Conservation (phyloP, 2,888 invertebrate genomes). For the Sinentomon sp. region DNA sequence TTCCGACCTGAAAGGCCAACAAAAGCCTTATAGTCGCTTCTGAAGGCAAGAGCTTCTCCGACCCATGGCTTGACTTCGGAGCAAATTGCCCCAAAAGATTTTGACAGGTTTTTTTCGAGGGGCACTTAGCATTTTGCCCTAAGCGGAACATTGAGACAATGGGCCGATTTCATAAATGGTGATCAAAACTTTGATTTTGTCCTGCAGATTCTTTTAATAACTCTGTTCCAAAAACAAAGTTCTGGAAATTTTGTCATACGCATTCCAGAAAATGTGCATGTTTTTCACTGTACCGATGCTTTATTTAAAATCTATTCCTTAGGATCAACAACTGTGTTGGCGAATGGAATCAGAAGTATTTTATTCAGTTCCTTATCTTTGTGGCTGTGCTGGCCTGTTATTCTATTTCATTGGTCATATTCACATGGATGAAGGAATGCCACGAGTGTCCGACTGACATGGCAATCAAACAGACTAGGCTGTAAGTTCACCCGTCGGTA, state of each 20-base stretch:
- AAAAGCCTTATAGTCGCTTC: no score
- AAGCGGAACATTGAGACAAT: no score
- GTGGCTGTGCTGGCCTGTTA: constrained; percentile 37
- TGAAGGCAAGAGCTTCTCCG: no score
- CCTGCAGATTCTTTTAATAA: background rate
- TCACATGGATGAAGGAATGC: constrained; percentile 42
- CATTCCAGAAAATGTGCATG: constrained; percentile 3
- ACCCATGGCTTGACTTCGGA: no score
- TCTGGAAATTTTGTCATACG: background rate
- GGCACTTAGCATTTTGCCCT: no score
- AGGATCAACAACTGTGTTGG: constrained; percentile 81
- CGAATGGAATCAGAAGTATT: constrained; percentile 71
- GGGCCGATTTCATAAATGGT: constrained; percentile 1
- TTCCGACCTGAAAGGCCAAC: no score
- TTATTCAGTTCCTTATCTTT: constrained; percentile 59
- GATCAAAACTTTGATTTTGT: constrained; percentile 2
- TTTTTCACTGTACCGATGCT: constrained; percentile 5
- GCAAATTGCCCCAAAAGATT: no score
- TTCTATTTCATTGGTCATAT: constrained; percentile 36
- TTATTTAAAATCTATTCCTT: constrained; percentile 12
- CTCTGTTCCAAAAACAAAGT: background rate
- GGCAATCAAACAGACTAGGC: constrained; percentile 37
- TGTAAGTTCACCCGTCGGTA: no score
- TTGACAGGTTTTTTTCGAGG: no score
- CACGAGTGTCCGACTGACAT: constrained; percentile 33